phyloP scores from a whole-genome alignment of 2,797 vertebrate genomes.

The Bradypus variegatus region DNA sequence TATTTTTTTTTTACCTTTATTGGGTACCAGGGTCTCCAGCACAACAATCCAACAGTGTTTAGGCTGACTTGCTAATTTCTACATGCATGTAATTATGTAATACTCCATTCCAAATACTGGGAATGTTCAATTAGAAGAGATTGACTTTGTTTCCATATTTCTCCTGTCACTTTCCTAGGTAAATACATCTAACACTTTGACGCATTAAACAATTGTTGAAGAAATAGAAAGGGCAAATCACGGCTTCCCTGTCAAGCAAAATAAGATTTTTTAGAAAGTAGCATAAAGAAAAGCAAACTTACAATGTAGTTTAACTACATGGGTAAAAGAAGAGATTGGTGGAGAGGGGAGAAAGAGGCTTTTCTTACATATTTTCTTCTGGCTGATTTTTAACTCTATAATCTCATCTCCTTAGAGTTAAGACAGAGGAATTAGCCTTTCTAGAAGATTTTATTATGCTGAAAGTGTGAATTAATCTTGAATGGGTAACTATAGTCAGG shows the following conservation, averaged over 20 bases:
- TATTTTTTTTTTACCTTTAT: not conserved
- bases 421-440: not conserved
- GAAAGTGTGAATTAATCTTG: not conserved
- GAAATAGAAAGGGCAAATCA: not conserved
- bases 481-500: not conserved
- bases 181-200: not conserved
- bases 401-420: not conserved
- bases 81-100: rapidly evolving
- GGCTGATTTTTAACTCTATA: not conserved
- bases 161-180: not conserved
- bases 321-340: not conserved
- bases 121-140: not conserved
- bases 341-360: not conserved
- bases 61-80: not conserved
- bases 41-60: not conserved
- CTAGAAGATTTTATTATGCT: not conserved
- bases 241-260: not conserved
- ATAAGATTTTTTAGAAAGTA: no score
- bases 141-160: not conserved
- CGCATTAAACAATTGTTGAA: not conserved
- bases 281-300: no score
- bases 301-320: not conserved
- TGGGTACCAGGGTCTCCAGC: not conserved
- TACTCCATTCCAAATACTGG: not conserved
- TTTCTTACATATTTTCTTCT: not conserved